phyloP scores from a whole-genome alignment of 2,888 invertebrate genomes.

The Melipona bicolor region DNA sequence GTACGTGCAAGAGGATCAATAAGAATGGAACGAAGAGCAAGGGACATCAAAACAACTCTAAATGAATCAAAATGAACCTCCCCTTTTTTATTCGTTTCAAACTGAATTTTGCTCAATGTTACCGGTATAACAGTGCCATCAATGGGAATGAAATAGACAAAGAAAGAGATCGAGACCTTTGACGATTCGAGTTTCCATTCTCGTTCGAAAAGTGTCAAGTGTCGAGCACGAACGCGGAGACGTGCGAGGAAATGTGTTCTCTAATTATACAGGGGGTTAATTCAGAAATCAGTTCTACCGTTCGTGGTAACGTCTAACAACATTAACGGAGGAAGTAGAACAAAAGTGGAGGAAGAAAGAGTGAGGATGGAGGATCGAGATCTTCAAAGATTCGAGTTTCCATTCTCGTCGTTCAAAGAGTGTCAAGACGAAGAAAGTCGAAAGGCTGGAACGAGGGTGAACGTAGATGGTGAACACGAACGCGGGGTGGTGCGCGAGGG shows the following conservation, averaged over 20 bases:
- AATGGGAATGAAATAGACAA: neutral
- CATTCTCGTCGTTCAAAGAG: conserved; percentile 44
- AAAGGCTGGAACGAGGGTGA: conserved; percentile 28
- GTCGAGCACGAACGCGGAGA: conserved; percentile 2
- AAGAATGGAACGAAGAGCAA: too few species aligned
- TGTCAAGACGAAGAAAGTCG: conserved; percentile 13
- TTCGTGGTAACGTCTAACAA: too few species aligned
- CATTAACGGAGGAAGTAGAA: neutral
- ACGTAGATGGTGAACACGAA: conserved; percentile 30
- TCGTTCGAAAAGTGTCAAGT: conserved; percentile 9
- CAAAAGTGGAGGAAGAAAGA: neutral
- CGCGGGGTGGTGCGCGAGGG: neutral
- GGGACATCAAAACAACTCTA: too few species aligned
- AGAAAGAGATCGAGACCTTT: conserved; percentile 1
- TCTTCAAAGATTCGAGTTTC: conserved; percentile 49
- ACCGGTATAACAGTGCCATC: too few species aligned
- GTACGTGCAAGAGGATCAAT: too few species aligned
- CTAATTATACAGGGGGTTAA: too few species aligned
- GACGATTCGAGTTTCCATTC: conserved; percentile 52
- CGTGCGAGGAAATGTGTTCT: neutral
- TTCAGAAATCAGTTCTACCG: too few species aligned
- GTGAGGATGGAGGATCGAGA: neutral
- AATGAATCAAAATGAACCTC: too few species aligned
- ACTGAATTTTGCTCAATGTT: too few species aligned
- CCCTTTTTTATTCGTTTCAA: too few species aligned